Conservation (phyloP, 2,113 vertebrate genomes). For the Penelope pileata region DNA sequence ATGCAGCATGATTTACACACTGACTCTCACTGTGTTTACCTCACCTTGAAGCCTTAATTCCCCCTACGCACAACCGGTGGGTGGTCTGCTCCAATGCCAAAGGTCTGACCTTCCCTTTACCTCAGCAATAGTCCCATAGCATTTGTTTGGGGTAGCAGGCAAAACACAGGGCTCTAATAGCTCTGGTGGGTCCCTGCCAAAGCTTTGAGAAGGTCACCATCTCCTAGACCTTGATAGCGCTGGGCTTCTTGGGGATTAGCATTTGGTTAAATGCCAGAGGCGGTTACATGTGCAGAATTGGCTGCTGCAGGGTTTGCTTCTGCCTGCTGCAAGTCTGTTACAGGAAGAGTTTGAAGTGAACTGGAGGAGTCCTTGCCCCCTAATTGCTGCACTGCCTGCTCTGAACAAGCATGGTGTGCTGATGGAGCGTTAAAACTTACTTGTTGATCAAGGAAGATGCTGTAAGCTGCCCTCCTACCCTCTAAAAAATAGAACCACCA, state of each 20-base stretch:
- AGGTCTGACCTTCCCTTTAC: slow-evolving; percentile 47
- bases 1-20: slow-evolving; percentile 28
- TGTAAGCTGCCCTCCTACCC: not conserved
- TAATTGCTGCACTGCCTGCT: not conserved
- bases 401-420: not conserved
- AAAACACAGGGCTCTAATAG: slow-evolving; percentile 10
- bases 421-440: slow-evolving; percentile 19
- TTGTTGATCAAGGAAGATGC: not conserved
- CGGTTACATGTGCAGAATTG: not conserved
- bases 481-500: not conserved
- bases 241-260: not conserved
- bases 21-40: slow-evolving; percentile 66
- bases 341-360: slow-evolving; percentile 6
- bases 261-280: not conserved
- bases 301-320: not conserved
- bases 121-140: slow-evolving; percentile 45
- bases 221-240: not conserved
- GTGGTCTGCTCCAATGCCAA: slow-evolving; percentile 59
- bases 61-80: slow-evolving; percentile 42
- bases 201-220: slow-evolving; percentile 24
- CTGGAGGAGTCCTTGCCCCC: not conserved
- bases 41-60: slow-evolving; percentile 81
- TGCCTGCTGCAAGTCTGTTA: not conserved
- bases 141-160: slow-evolving; percentile 62
- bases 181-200: slow-evolving; percentile 23